Base-by-base conservation (phyloP, 1,140 invertebrate genomes). In the Vanessa atalanta region DNA sequence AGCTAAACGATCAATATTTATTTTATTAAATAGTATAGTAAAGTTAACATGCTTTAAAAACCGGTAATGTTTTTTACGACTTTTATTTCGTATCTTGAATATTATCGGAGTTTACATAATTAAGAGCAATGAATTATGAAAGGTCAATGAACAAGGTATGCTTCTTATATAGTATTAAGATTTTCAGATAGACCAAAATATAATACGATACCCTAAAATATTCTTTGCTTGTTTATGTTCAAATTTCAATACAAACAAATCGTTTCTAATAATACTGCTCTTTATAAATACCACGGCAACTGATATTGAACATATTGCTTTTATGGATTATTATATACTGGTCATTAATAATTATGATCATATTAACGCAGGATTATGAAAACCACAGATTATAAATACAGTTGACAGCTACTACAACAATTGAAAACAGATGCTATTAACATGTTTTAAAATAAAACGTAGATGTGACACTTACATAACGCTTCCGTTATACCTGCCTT, bases 231-330 rank as follows among this genome's bases (percentile, higher is more conserved):
- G 37, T 43, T 43, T 43, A 43, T 43, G 6, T 43, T 43, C 37
- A 43, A 43, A 43, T 43, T 48, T 12, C 13, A 50, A 50, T 13
- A 50, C 48, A 15, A 53, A 7, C 3, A n/a, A 8, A 16, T 16
- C n/a, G 50, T 16, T n/a, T 53, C 50, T 53, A 53, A n/a, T 53
- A n/a, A 53, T 53, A 53, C 15, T 53, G 15, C 50, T 20, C 14
- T 53, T 53, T 53, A 20, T 53, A 53, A 53, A n/a, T 53, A n/a
- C n/a, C 8, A n/a, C 1, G 50, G 50, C n/a, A 53, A 53, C 50
- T 53, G n/a, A 53, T 53, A 53, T n/a, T 53, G n/a, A 20, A 53
- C 50, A 53, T 51, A 51, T 53, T 53, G n/a, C n/a, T 16, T 43
- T 43, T 43, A 43, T 9, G 37, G 7, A 43, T 43, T 43, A 43